Base-by-base conservation (phyloP, 2,888 invertebrate genomes). In the Polyommatus icarus region DNA sequence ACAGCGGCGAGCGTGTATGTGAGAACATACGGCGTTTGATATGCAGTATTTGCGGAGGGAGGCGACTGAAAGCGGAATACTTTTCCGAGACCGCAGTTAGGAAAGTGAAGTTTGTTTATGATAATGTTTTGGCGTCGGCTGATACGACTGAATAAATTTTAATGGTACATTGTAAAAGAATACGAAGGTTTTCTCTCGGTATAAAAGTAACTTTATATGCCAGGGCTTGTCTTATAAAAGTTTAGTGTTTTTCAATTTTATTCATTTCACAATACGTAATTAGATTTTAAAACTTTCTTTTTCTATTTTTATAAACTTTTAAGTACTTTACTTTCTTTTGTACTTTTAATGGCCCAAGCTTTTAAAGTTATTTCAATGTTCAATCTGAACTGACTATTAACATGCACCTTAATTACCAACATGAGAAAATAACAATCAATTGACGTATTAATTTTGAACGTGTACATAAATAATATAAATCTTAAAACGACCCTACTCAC, bases 51-150 rank as follows among this genome's bases (percentile, higher is more conserved):
- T 79, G 81, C 79, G 79, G 77, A 75, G 18, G 80, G 80, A 77
- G 77, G 79, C 76, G 78, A 80, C 78, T 82, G 79, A 83, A 82
- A 82, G 77, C 78, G 77, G 81, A 83, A 81, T 79, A 80, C 71
- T 81, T 81, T 80, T 80, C 79, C 78, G 78, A 80, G 77, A 77
- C 76, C 78, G 71, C 72, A 76, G 78, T 82, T 82, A 81, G 78
- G 81, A 83, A 84, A 83, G 83, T 81, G 82, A 82, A 81, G 82
- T 83, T 83, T 85, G 83, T 85, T 85, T 83, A 84, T 81, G 82
- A 80, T 83, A 83, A 82, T 82, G 80, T 81, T 80, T 78, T 77
- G 77, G 77, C 77, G 79, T 79, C 82, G 78, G 81, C 78, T 81
- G 82, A 82, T 79, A 82, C 77, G 80, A 78, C 78, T 78, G 80